Conservation (phyloP, 1,140 invertebrate species). For the Adelges cooleyi region DNA sequence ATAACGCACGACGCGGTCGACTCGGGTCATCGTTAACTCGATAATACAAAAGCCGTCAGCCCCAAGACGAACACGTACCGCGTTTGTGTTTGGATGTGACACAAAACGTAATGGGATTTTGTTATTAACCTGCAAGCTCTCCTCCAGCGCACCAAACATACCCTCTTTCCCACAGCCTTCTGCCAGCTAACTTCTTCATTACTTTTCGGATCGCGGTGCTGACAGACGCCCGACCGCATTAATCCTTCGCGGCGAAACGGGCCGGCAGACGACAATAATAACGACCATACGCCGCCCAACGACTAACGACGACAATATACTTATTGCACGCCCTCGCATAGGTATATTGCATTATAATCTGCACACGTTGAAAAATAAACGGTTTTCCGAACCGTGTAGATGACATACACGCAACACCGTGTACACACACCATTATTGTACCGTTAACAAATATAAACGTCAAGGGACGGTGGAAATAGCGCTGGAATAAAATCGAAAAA, state of each 20-base stretch:
- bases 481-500: too few species aligned
- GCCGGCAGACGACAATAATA: not conserved
- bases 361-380: too few species aligned
- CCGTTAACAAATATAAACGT: too few species aligned
- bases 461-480: too few species aligned
- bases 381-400: too few species aligned
- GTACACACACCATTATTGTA: too few species aligned
- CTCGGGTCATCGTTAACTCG: not conserved
- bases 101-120: slow-evolving; percentile 28
- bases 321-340: too few species aligned
- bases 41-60: not conserved
- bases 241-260: slow-evolving; percentile 5
- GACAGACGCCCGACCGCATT: slow-evolving; percentile 27
- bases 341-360: too few species aligned
- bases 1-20: not conserved
- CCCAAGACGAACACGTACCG: not conserved
- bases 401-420: too few species aligned
- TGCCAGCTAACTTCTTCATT: slow-evolving; percentile 15
- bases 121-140: slow-evolving; percentile 15
- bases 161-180: not conserved
- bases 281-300: not conserved
- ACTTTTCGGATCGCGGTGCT: slow-evolving; percentile 23
- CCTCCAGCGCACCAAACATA: too few species aligned
- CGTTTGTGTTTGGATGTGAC: slow-evolving; percentile 24
- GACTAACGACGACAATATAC: not conserved